Evolutionary conservation across 1,140 invertebrate species (phyloP), one percentile per base, ranked within the genome.

Genomic region (Drosophila trapezifrons): DNA sequence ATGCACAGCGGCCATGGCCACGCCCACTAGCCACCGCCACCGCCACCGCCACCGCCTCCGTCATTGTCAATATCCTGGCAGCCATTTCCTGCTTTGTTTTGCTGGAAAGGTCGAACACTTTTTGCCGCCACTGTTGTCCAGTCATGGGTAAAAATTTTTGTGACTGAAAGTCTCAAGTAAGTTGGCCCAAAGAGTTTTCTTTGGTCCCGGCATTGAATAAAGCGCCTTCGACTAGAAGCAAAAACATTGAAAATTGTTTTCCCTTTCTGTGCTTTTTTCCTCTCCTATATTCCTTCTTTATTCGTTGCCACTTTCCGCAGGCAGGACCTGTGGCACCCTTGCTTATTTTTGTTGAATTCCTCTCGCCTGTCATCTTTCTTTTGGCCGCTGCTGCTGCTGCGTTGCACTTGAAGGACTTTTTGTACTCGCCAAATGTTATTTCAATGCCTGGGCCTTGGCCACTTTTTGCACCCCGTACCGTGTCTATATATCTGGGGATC

Each of bases 201-300:
- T 25, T 22, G 47, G 40, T n/a, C n/a, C 45, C 83, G 84, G 84
- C 84, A 87, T 87, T 87, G 84, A 87, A 87, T 83, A 78, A 89
- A 80, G 59, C 84, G 76, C 80, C 84, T 65, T 74, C 76, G 77
- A 80, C 76, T 84, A 71, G 80, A 84, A 89, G 84, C 80, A 89
- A 84, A 76, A 87, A 87, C 84, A 87, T 87, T 87, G 84, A 77
- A 87, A 87, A 87, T 87, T 87, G 83, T 87, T 87, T 89, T 87
- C 80, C 83, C 78, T 80, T 80, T 52, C 49, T 20, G 29, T 13
- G 49, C 2, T 15, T 49, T 35, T 20, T 12, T 27, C 4, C 15
- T 22, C 22, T 7, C 3, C 22, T 25, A 10, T 2, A 0, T 13
- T 5, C 10, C 2, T 4, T 9, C 25, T 7, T 40, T 20, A 15